Base-by-base conservation (phyloP, 1,140 invertebrate genomes). In the Megalonaias nervosa region DNA sequence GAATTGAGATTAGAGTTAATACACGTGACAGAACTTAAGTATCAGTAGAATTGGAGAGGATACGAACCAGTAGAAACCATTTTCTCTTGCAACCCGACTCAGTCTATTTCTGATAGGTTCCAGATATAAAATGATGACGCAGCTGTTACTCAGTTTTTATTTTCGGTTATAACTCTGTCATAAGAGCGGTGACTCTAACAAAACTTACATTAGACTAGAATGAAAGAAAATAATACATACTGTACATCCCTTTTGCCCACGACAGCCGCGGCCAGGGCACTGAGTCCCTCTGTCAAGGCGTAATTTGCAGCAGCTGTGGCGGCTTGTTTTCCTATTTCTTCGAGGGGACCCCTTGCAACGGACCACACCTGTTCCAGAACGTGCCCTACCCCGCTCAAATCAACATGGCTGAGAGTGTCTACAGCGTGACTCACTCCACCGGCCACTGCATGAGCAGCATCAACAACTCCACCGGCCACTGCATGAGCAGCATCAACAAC, bases 321-420 rank as follows among this genome's bases (percentile, higher is more conserved):
- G 11, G 70, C 38, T 16, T 75, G 23, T 38, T 75, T 69, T 4
- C 74, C 74, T 19, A 59, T 67, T 55, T 69, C 58, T 26, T 69
- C 55, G 11, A 75, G 59, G 13, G 74, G 74, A 26, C 70, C 74
- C 48, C 62, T 75, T 19, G 58, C 74, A 65, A 75, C 67, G 26
- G 69, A 62, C 74, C 74, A 75, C 26, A 75, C 61, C 38, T 48
- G 23, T 75, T 67, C 15, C 67, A 26, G 57, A 75, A 75, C 21
- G 9, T 62, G 60, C 5, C 4, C 60, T 9, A 62, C 21, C 19
- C n/a, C 17, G 26, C 15, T 55, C 2, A 38, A 57, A 16, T 55
- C 19, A n/a, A 16, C 56, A 55, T 56, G n/a, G 61, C 65, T 66
- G 14, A 75, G 23, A 55, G 73, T 61, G 21, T 21, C 38, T 14